These are phyloP conservation scores for Casuarius casuarius DNA, from an alignment of 2,113 vertebrate species.

Conservation along the genomic window DNA sequence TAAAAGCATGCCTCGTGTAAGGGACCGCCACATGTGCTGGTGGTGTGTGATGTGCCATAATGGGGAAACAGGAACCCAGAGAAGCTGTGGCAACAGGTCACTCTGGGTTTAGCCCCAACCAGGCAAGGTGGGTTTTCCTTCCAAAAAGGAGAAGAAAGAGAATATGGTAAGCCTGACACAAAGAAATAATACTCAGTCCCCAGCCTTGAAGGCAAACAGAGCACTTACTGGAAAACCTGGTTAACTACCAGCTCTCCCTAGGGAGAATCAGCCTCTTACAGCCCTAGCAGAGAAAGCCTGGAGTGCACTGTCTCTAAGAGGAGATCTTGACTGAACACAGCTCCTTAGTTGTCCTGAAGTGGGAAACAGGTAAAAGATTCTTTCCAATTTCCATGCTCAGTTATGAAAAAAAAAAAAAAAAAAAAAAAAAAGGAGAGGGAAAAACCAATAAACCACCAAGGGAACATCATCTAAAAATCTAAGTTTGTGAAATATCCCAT, in stretches of 20 bases:
- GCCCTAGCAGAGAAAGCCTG: background rate
- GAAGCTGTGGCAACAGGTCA: background rate
- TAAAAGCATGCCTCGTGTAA: background rate
- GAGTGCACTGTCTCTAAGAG: background rate
- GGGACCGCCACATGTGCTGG: background rate
- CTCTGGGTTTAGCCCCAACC: background rate
- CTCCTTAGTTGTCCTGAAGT: background rate
- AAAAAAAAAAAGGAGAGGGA: background rate
- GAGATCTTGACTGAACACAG: background rate
- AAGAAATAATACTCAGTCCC: background rate
- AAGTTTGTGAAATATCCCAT: background rate
- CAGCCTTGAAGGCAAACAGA: background rate
- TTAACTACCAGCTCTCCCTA: background rate
- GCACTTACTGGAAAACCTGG: background rate
- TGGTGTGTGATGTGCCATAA: background rate
- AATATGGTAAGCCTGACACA: background rate
- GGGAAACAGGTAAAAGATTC: background rate
- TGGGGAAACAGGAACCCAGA: background rate
- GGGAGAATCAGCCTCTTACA: background rate
- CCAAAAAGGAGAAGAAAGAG: background rate
- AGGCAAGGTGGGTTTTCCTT: background rate
- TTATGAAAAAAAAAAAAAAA: background rate
- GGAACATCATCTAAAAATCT: background rate
- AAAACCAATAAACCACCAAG: background rate
- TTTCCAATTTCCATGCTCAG: background rate